Evolutionary conservation across 2,797 vertebrate species (phyloP), one percentile per base, ranked within the genome.

Genomic region (Mus caroli): DNA sequence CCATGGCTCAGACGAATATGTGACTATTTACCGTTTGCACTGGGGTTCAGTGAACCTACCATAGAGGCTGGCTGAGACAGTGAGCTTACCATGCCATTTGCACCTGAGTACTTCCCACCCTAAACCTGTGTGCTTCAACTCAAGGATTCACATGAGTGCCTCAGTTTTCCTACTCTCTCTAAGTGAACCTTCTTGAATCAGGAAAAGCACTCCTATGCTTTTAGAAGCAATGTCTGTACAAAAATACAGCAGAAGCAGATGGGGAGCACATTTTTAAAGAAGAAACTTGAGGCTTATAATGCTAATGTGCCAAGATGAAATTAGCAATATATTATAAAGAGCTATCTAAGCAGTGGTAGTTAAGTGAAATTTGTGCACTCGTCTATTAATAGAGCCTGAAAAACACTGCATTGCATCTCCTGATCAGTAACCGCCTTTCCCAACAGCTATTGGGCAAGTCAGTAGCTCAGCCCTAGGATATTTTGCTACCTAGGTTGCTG

Each of bases 181-280:
- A 91, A 73, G 40, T 62, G 90, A 92, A n/a, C 43, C 80, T 90
- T 14, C 17, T 0, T 56, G 40, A 92, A 64, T 78, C 50, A 75
- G 76, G 28, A 94, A 92, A 92, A 92, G 19, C 87, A 34, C 71
- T 91, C 90, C 60, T 88, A 71, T 85, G 56, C 76, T 96, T 96
- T 93, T 40, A 94, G 60, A 97, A 94, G 78, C 60, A 80, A 93
- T 46, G 67, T 17, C 46, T 96, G 46, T 95, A 82, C 86, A 77
- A 93, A 97, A 95, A 87, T 80, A 96, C 3, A 86, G 71, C 34
- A 93, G 84, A 75, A 94, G 58, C 96, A 97, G 94, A 97, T 98
- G 96, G 97, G 89, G 43, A 94, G 43, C 87, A 92, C 90, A 94
- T 95, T 97, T 96, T 97, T 92, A 97, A 97, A 88, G 40, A 92